Conservation (phyloP, 2,888 invertebrate species). For the Euspilapteryx auroguttella region DNA sequence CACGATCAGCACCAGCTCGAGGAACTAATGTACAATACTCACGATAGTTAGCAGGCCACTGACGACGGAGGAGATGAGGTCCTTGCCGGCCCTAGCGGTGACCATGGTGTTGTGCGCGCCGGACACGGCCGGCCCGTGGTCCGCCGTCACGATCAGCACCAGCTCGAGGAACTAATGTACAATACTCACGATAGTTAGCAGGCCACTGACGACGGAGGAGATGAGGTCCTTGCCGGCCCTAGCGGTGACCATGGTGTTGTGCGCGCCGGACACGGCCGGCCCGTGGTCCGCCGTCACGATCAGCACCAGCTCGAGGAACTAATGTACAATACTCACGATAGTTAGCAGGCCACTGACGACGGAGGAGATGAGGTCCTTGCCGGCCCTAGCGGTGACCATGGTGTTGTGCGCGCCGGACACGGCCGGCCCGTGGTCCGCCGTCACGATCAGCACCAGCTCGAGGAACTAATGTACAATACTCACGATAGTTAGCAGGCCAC, state of each 20-base stretch:
- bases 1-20: too few relatives aligned
- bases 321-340: too few relatives aligned
- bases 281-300: slow-evolving; percentile 97
- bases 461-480: too few relatives aligned
- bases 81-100: neutral
- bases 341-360: neutral
- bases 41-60: neutral
- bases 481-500: slow-evolving; percentile 95
- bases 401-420: neutral
- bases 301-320: too few relatives aligned
- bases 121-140: too few relatives aligned
- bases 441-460: too few relatives aligned
- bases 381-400: neutral
- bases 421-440: too few relatives aligned
- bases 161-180: too few relatives aligned
- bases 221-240: slow-evolving; percentile 97
- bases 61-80: neutral
- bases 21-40: too few relatives aligned
- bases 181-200: slow-evolving; percentile 91
- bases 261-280: slow-evolving; percentile 97
- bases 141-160: too few relatives aligned
- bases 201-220: slow-evolving; percentile 92
- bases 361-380: neutral
- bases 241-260: slow-evolving; percentile 98
- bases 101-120: neutral